Conservation (phyloP, 2,113 vertebrate genomes). For the Alouatta palliata region DNA sequence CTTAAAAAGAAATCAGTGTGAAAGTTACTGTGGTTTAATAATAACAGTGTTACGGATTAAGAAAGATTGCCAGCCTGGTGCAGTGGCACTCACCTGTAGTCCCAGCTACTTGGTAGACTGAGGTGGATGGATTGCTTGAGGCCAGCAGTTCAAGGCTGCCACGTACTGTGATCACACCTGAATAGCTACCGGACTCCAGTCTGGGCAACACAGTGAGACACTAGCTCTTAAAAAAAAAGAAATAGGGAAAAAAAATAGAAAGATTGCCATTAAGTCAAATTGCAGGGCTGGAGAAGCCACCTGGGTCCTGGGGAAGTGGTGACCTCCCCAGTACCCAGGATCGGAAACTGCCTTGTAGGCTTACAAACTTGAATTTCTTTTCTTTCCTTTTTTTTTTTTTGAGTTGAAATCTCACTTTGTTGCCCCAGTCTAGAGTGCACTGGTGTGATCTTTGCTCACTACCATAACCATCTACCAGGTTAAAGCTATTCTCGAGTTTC, state of each 20-base stretch:
- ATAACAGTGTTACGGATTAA: neutral
- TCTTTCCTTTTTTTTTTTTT: too few species aligned
- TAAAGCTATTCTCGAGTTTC: too few species aligned
- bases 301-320: neutral
- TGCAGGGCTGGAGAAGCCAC: neutral
- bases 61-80: neutral
- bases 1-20: neutral
- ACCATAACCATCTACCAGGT: too few species aligned
- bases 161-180: neutral
- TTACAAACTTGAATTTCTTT: neutral
- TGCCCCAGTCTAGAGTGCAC: too few species aligned
- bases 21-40: fast-evolving
- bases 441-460: too few species aligned
- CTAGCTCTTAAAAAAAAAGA: neutral
- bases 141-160: neutral
- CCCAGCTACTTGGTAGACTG: neutral
- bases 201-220: neutral
- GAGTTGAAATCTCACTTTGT: too few species aligned
- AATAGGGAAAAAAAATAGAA: neutral
- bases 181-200: neutral
- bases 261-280: neutral
- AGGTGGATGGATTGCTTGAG: neutral
- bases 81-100: neutral
- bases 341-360: too few species aligned
- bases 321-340: neutral